phyloP scores from a whole-genome alignment of 2,113 vertebrate species.

The Stigmatopora argus region DNA sequence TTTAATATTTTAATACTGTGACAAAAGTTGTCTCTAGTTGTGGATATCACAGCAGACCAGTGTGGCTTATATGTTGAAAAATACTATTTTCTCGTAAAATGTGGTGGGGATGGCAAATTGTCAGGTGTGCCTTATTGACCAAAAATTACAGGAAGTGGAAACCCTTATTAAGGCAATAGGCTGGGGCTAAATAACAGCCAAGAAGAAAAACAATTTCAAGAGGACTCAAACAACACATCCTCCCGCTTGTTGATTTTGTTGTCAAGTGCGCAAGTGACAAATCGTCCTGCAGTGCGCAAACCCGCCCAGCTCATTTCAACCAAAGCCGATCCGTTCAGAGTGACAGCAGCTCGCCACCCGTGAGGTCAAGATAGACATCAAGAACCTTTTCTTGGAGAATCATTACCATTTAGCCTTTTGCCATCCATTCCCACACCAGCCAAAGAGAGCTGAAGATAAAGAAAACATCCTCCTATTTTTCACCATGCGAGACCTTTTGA shows the following conservation, averaged over 20 bases:
- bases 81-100: neutral
- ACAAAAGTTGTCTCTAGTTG: too few relatives aligned
- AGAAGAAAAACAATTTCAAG: neutral
- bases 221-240: neutral
- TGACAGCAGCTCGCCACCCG: constrained; percentile 1
- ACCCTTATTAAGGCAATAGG: neutral
- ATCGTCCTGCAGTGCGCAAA: neutral
- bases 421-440: constrained; percentile 30
- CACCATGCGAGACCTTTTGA: constrained; percentile 54
- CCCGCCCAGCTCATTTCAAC: constrained; percentile 1
- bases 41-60: too few relatives aligned
- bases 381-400: constrained; percentile 37
- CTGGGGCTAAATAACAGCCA: neutral
- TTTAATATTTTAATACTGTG: too few relatives aligned
- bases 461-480: constrained; percentile 50
- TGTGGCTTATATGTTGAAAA: too few relatives aligned
- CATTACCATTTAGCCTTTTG: constrained; percentile 53
- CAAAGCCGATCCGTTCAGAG: neutral
- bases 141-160: neutral
- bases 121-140: neutral
- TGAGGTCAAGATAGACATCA: constrained; percentile 43
- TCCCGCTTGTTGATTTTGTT: neutral
- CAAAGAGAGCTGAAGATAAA: neutral
- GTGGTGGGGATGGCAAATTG: neutral
- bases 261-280: neutral